A percentile compares a stretch with the other conserved stretches of the same genome.
These are phyloP conservation scores for Liposcelis brunnea DNA, from an alignment of 2,888 invertebrate species.

Conservation along the genomic window DNA sequence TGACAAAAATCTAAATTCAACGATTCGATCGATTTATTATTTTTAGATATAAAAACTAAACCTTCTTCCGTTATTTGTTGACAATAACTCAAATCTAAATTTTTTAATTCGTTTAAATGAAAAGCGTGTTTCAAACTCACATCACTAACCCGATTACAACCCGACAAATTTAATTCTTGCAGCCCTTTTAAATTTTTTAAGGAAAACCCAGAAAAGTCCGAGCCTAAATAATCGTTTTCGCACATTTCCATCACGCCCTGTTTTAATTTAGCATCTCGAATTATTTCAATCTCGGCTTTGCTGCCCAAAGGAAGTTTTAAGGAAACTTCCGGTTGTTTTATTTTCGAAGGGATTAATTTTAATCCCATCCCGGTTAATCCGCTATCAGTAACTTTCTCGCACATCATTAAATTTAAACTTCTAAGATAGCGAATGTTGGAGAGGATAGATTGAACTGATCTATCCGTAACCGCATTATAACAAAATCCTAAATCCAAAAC, in stretches of 20 bases:
- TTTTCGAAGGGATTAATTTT: not conserved
- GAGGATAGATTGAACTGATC: conserved; percentile 39
- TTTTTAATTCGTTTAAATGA: conserved; percentile 42
- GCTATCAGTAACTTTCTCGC: conserved; percentile 48
- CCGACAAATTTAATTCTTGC: conserved; percentile 41
- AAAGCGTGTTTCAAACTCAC: conserved; percentile 50
- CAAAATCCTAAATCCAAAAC: conserved; percentile 48
- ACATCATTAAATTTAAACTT: conserved; percentile 44
- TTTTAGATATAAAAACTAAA: not conserved
- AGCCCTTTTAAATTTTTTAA: conserved; percentile 33
- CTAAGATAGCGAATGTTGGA: conserved; percentile 40
- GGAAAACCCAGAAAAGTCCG: conserved; percentile 32
- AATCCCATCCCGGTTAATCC: conserved; percentile 48
- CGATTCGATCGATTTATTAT: not conserved
- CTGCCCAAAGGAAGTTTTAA: conserved; percentile 40
- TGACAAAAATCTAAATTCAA: conserved; percentile 6
- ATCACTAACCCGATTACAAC: conserved; percentile 54
- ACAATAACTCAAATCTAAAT: conserved; percentile 46
- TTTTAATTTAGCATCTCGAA: conserved; percentile 45
- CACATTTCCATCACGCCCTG: conserved; percentile 42
- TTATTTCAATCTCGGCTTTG: conserved; percentile 49
- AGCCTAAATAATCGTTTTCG: conserved; percentile 30
- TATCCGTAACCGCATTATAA: conserved; percentile 51
- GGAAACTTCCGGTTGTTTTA: conserved; percentile 13
- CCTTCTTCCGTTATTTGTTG: conserved; percentile 29